These are phyloP conservation scores for Cichladusa arquata DNA, from an alignment of 2,113 vertebrate species.

Conservation along the genomic window DNA sequence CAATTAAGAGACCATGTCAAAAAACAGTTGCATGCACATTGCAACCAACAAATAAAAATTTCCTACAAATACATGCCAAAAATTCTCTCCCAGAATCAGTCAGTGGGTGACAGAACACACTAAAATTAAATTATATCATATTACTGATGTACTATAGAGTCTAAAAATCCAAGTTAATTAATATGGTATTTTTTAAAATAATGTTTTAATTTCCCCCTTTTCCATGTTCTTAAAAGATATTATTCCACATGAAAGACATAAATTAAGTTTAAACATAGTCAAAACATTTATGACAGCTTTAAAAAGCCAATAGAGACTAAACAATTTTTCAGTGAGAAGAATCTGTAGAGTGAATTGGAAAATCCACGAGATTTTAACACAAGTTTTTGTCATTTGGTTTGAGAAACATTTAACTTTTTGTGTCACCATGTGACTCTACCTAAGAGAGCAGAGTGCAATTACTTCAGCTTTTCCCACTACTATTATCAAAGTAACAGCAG, in stretches of 20 bases:
- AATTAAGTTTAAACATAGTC: neutral
- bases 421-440: neutral
- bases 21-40: neutral
- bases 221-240: neutral
- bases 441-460: neutral
- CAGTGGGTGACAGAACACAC: neutral
- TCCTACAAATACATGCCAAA: neutral
- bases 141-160: neutral
- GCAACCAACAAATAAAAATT: neutral
- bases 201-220: neutral
- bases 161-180: neutral
- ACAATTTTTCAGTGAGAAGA: neutral
- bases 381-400: neutral
- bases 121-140: neutral
- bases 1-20: neutral
- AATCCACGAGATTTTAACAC: neutral
- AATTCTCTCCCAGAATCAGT: neutral
- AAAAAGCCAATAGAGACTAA: neutral
- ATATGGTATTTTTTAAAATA: neutral
- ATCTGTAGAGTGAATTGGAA: neutral
- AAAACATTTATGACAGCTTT: neutral
- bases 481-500: neutral
- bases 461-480: neutral
- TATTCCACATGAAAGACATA: neutral
- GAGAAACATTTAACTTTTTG: neutral